Conservation (phyloP, 2,797 vertebrate species). For the Gallinago solitaria region DNA sequence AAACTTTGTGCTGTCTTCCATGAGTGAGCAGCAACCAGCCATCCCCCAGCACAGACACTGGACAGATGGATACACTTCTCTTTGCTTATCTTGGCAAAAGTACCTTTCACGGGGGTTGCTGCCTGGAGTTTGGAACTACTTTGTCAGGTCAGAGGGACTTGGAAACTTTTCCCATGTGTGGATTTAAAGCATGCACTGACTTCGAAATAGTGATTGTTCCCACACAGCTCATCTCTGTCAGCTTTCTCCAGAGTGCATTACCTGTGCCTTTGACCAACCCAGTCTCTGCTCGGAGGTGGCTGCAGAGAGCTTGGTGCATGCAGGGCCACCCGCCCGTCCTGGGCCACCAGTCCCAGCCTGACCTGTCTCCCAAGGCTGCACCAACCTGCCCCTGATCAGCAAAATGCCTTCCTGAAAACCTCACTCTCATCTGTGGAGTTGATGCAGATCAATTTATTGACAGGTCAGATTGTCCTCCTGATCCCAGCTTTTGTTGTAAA, state of each 20-base stretch:
- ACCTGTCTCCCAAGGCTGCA: background rate
- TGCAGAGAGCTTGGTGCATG: rapidly evolving
- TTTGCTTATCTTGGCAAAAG: background rate
- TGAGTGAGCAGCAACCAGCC: background rate
- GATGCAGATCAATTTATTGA: background rate
- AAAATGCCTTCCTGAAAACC: background rate
- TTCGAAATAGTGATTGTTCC: background rate
- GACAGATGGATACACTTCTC: background rate
- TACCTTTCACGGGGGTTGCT: background rate
- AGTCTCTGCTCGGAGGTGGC: background rate
- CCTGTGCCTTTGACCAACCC: background rate
- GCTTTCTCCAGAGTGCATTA: background rate
- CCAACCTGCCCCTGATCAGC: background rate
- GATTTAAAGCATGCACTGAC: background rate
- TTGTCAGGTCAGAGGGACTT: background rate
- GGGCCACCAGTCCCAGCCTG: background rate
- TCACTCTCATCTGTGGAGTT: background rate
- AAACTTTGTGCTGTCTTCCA: background rate
- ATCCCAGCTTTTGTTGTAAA: background rate
- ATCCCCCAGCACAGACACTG: background rate
- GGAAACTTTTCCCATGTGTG: rapidly evolving
- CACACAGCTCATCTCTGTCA: background rate
- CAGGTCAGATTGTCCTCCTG: background rate
- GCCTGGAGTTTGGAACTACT: rapidly evolving
- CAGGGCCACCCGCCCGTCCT: background rate